phyloP scores from a whole-genome alignment of 2,888 invertebrate species.

The Brenthis ino region DNA sequence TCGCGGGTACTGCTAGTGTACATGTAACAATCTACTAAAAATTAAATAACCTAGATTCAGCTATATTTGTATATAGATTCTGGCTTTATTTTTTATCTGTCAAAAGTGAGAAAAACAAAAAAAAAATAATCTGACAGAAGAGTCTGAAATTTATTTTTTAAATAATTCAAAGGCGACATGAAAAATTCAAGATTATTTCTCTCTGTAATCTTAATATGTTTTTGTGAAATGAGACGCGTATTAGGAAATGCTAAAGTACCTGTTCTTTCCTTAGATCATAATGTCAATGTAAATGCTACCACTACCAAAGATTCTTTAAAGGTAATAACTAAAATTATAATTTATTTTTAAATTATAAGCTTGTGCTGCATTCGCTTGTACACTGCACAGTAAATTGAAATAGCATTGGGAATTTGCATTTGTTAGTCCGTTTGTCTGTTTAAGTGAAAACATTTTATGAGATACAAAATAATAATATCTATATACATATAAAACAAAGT shows the following conservation, averaged over 20 bases:
- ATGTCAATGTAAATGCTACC: constrained; percentile 16
- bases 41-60: too few species aligned
- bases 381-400: background rate
- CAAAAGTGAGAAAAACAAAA: too few species aligned
- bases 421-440: background rate
- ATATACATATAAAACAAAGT: too few species aligned
- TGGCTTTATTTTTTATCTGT: too few species aligned
- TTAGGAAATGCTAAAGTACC: constrained; percentile 24
- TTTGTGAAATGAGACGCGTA: background rate
- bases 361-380: too few species aligned
- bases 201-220: background rate
- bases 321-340: constrained; percentile 20
- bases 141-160: constrained; percentile 1
- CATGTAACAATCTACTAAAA: too few species aligned
- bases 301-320: constrained; percentile 26
- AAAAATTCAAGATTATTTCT: constrained; percentile 15
- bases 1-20: too few species aligned
- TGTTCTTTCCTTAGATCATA: constrained; percentile 25
- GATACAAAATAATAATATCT: background rate
- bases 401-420: background rate
- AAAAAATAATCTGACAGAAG: constrained; percentile 1
- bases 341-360: background rate
- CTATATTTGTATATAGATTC: too few species aligned
- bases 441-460: background rate
- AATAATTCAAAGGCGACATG: constrained; percentile 21